A percentile compares a stretch with the other conserved stretches of the same genome.
phyloP scores from a whole-genome alignment of 2,113 vertebrate species.

The Rhabdornis inornatus region DNA sequence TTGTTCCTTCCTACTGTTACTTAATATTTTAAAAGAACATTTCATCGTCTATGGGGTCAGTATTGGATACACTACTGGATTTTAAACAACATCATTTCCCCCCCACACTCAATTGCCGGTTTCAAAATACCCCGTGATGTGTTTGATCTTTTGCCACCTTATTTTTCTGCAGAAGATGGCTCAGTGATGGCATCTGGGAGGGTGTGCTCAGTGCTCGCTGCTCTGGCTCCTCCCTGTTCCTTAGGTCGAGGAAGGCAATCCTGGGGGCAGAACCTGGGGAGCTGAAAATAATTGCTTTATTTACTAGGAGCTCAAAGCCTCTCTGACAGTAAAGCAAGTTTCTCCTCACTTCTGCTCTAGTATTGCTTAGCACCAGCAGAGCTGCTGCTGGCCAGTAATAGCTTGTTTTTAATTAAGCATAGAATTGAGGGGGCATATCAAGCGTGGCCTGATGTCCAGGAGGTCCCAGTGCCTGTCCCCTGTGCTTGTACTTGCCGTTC shows the following conservation, averaged over 20 bases:
- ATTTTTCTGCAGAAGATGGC: neutral
- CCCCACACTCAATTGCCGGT: rapidly evolving
- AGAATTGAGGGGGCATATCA: rapidly evolving
- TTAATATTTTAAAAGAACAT: neutral
- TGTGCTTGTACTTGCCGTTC: rapidly evolving
- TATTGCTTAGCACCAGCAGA: neutral
- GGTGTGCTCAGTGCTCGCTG: neutral
- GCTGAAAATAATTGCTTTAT: neutral
- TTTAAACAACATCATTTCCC: rapidly evolving
- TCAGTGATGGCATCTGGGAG: neutral
- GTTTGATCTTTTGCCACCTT: neutral
- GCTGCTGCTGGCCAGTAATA: neutral
- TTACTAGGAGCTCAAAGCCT: neutral
- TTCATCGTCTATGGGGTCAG: neutral
- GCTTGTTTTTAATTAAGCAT: neutral
- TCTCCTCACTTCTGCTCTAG: neutral
- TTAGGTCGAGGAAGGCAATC: rapidly evolving
- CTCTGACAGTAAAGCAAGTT: neutral
- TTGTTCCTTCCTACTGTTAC: neutral
- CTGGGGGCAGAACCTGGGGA: neutral
- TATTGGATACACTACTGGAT: neutral
- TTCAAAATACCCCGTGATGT: rapidly evolving
- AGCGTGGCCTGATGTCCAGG: rapidly evolving
- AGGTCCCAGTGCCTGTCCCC: neutral
- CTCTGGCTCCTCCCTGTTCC: neutral